Percentiles rank a stretch among this genome's conserved stretches.
phyloP scores from a whole-genome alignment of 2,888 invertebrate species.

The Eudasyphora cyanicolor region DNA sequence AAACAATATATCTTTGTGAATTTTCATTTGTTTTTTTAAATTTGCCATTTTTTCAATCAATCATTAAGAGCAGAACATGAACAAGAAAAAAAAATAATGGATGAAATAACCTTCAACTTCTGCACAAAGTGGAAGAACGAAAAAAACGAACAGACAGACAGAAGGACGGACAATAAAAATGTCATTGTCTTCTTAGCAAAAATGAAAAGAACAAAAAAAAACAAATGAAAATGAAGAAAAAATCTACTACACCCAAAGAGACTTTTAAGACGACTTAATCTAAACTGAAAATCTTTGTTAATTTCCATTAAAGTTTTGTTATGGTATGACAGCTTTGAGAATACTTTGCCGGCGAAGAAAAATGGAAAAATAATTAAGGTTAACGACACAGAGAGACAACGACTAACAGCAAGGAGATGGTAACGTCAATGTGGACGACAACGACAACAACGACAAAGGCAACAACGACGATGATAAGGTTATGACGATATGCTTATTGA shows the following conservation, averaged over 20 bases:
- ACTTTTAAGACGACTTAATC: conserved; percentile 25
- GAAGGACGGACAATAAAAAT: conserved; percentile 14
- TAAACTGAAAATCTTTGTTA: conserved; percentile 28
- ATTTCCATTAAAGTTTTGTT: conserved; percentile 31
- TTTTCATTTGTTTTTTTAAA: background rate
- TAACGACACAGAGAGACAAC: conserved; percentile 23
- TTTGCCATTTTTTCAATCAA: conserved; percentile 13
- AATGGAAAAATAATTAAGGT: conserved; percentile 53
- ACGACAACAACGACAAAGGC: background rate
- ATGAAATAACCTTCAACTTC: conserved; percentile 17
- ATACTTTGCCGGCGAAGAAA: conserved; percentile 3
- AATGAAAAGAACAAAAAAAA: background rate
- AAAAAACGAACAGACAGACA: background rate
- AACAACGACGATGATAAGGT: background rate
- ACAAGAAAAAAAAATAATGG: too few species aligned
- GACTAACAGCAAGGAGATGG: too few species aligned
- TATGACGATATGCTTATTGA: background rate
- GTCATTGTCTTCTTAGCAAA: conserved; percentile 21
- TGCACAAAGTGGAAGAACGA: background rate
- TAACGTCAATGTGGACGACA: too few species aligned
- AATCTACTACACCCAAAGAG: background rate
- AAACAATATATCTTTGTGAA: background rate
- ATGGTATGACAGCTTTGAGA: conserved; percentile 2
- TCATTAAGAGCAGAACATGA: conserved; percentile 6
- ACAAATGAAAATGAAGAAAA: too few species aligned